These are phyloP conservation scores for Melitaea athalia DNA, from an alignment of 2,888 invertebrate genomes.

Conservation along the genomic window DNA sequence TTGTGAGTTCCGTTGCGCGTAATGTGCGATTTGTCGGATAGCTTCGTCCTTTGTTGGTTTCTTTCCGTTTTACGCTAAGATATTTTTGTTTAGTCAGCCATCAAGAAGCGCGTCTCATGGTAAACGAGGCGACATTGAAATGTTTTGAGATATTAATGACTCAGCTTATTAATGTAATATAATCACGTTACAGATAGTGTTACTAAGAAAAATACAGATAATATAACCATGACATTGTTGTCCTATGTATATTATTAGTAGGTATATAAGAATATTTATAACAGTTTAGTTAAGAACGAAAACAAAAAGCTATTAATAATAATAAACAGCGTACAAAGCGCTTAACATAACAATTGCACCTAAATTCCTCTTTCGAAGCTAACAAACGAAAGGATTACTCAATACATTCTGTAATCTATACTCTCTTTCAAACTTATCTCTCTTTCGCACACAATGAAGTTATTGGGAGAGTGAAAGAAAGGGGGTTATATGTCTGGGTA, in stretches of 20 bases:
- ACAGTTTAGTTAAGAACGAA: background rate
- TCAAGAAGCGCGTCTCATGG: slow-evolving; percentile 29
- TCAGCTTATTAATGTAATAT: slow-evolving; percentile 19
- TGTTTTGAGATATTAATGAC: slow-evolving; percentile 24
- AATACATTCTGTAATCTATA: slow-evolving; percentile 35
- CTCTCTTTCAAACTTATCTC: slow-evolving; percentile 19
- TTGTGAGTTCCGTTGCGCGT: slow-evolving; percentile 47
- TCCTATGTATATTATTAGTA: no score
- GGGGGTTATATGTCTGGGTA: slow-evolving; percentile 60
- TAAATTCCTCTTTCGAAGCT: slow-evolving; percentile 29
- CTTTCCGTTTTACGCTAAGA: slow-evolving; percentile 31
- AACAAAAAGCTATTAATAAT: background rate
- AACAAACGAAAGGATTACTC: slow-evolving; percentile 38
- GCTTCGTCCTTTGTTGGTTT: slow-evolving; percentile 32
- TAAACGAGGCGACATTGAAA: slow-evolving; percentile 20
- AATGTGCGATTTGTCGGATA: slow-evolving; percentile 41
- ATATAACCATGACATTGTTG: no score
- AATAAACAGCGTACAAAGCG: slow-evolving; percentile 9
- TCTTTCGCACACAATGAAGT: slow-evolving; percentile 22
- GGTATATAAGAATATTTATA: background rate
- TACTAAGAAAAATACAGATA: background rate
- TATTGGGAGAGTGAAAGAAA: slow-evolving; percentile 30
- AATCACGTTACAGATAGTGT: background rate
- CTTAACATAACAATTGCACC: slow-evolving; percentile 35
- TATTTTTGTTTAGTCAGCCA: slow-evolving; percentile 40